Evolutionary conservation across 2,113 vertebrate genomes (phyloP).

Genomic region (Cephalopholis sonnerati): DNA sequence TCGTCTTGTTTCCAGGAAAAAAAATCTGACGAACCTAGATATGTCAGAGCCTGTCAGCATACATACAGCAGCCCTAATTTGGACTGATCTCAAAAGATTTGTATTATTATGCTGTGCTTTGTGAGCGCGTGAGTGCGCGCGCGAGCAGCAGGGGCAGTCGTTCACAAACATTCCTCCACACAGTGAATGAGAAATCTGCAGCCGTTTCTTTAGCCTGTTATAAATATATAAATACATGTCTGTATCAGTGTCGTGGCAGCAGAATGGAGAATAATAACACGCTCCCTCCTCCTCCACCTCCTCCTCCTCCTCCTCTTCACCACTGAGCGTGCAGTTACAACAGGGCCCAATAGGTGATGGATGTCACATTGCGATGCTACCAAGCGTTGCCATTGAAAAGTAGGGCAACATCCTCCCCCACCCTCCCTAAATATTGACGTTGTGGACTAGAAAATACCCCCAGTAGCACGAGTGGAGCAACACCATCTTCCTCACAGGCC

Average conservation of each 20-base stretch:
- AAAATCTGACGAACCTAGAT: conserved; percentile 47
- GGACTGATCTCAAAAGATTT: conserved; percentile 34
- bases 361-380: conserved; percentile 82
- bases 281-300: conserved; percentile 33
- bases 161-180: conserved; percentile 67
- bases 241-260: conserved; percentile 46
- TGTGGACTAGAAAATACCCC: conserved; percentile 62
- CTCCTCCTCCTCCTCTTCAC: conserved; percentile 33
- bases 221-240: conserved; percentile 14
- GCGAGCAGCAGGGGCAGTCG: conserved; percentile 8
- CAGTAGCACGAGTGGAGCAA: conserved; percentile 36
- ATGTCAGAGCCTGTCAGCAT: conserved; percentile 60
- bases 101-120: conserved; percentile 12
- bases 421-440: conserved; percentile 71
- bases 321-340: conserved; percentile 64
- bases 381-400: conserved; percentile 74
- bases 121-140: conserved; percentile 2
- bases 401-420: conserved; percentile 78
- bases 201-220: conserved; percentile 12
- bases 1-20: conserved; percentile 58
- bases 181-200: conserved; percentile 26
- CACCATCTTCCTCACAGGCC: conserved; percentile 30
- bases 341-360: conserved; percentile 75
- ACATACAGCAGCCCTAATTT: conserved; percentile 42
- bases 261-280: conserved; percentile 57